phyloP scores from a whole-genome alignment of 2,113 vertebrate genomes.

The Gymnogyps californianus region DNA sequence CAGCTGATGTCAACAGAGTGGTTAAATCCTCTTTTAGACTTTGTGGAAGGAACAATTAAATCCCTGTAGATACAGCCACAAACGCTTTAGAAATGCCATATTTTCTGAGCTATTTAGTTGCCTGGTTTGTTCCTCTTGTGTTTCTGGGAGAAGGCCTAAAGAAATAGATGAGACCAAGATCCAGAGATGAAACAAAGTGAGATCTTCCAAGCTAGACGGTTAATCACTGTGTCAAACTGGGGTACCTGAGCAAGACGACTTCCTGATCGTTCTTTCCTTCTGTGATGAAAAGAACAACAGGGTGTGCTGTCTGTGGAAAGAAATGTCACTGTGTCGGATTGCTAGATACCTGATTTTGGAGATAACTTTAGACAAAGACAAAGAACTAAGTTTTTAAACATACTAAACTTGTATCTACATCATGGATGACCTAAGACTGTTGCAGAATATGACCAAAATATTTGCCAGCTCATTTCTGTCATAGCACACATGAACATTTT shows the following conservation, averaged over 20 bases:
- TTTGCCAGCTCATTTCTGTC: neutral
- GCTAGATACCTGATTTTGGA: neutral
- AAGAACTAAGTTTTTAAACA: neutral
- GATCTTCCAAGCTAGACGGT: neutral
- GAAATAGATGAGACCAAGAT: neutral
- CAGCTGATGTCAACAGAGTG: neutral
- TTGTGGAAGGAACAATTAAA: constrained; percentile 8
- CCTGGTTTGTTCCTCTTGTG: neutral
- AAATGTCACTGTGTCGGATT: rapidly evolving
- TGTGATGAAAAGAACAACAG: neutral
- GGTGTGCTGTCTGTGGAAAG: neutral
- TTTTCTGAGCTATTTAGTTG: neutral
- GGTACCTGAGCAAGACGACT: neutral
- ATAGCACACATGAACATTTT: neutral
- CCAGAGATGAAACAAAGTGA: neutral
- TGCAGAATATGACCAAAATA: neutral
- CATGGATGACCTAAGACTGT: neutral
- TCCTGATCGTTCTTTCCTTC: neutral
- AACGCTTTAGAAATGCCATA: neutral
- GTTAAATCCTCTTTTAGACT: constrained; percentile 37
- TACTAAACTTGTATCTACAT: neutral
- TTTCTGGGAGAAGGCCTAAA: neutral
- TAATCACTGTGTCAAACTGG: neutral
- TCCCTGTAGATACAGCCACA: neutral
- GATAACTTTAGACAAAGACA: neutral